phyloP scores from a whole-genome alignment of 1,140 invertebrate genomes.

The Proales similis region DNA sequence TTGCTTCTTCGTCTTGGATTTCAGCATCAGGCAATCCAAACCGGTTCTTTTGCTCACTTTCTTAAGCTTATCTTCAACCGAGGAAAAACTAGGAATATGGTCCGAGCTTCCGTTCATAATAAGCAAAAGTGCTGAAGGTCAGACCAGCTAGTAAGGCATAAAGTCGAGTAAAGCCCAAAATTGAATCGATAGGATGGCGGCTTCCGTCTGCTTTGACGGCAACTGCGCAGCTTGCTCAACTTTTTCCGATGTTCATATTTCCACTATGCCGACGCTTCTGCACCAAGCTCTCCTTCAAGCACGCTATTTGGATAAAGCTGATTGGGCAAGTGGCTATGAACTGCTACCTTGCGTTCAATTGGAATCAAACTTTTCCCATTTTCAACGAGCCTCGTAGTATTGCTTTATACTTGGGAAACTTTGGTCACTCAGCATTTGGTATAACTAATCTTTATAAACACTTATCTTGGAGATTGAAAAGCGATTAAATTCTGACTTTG shows the following conservation, averaged over 20 bases:
- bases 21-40: no score
- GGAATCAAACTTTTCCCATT: conserved; percentile 4
- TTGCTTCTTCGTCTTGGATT: no score
- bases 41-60: conserved; percentile 8
- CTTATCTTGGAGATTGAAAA: neutral
- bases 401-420: conserved; percentile 3
- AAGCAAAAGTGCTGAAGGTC: conserved; percentile 12
- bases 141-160: no score
- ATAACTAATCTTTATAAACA: neutral
- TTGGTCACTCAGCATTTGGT: conserved; percentile 12
- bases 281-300: neutral
- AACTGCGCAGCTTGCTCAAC: conserved; percentile 72
- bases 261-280: neutral
- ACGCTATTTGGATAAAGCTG: conserved; percentile 3
- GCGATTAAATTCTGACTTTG: neutral
- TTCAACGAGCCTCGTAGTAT: neutral
- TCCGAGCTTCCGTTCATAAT: conserved; percentile 21
- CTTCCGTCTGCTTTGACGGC: conserved; percentile 75
- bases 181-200: conserved; percentile 79
- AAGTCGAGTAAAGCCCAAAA: no score
- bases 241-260: conserved; percentile 62
- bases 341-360: neutral
- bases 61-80: conserved; percentile 15
- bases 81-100: neutral
- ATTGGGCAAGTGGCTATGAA: conserved; percentile 1